phyloP scores from a whole-genome alignment of 2,888 invertebrate species.

The Physocephala rufipes region DNA sequence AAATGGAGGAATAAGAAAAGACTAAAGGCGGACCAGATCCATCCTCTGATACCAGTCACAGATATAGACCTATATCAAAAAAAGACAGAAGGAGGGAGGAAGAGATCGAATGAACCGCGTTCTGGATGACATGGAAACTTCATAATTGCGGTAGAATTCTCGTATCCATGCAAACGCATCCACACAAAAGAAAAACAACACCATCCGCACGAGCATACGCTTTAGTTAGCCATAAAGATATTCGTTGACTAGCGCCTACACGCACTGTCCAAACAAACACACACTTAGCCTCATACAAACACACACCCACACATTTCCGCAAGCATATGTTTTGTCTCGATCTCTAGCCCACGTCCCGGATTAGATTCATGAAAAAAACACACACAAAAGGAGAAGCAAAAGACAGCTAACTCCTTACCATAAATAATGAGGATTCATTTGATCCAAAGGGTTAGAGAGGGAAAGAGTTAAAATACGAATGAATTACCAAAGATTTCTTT shows the following conservation, averaged over 20 bases:
- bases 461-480: background rate
- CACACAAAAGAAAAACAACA: constrained; percentile 34
- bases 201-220: constrained; percentile 32
- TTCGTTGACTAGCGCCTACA: too few species aligned
- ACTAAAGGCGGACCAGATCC: constrained; percentile 19
- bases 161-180: constrained; percentile 28
- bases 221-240: too few species aligned
- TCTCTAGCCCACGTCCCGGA: constrained; percentile 5
- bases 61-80: constrained; percentile 1
- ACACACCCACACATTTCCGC: constrained; percentile 25
- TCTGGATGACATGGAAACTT: too few species aligned
- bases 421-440: background rate
- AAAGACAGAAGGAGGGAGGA: background rate
- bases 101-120: constrained; percentile 4
- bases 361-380: background rate
- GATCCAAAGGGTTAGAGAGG: too few species aligned
- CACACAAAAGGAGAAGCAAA: background rate
- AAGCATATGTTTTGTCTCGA: background rate
- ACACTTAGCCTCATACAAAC: constrained; percentile 17
- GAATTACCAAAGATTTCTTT: background rate
- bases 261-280: constrained; percentile 8
- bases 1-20: too few species aligned
- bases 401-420: background rate
- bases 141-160: background rate
- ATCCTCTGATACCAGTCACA: constrained; percentile 32